Evolutionary conservation across 2,797 vertebrate species (phyloP).

Genomic region (Macroramphosus scolopax): DNA sequence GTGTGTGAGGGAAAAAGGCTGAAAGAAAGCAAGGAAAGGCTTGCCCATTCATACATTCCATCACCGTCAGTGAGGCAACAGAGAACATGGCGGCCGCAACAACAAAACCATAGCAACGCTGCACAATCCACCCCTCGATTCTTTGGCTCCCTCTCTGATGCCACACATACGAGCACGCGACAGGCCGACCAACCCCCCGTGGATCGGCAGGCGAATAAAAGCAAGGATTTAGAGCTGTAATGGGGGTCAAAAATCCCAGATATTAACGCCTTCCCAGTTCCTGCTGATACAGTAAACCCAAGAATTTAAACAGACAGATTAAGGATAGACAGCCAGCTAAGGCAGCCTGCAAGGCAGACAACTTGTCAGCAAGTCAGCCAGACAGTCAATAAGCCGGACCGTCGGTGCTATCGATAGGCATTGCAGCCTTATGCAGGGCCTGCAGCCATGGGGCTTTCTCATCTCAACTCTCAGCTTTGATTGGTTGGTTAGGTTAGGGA

Average conservation of each 20-base stretch:
- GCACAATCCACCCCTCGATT: slow-evolving; percentile 5
- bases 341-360: slow-evolving; percentile 58
- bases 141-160: neutral
- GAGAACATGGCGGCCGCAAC: slow-evolving; percentile 44
- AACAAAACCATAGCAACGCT: neutral
- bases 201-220: slow-evolving; percentile 45
- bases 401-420: slow-evolving; percentile 75
- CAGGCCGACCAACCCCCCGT: neutral
- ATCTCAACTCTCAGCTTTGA: slow-evolving; percentile 62
- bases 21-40: neutral
- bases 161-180: slow-evolving; percentile 2
- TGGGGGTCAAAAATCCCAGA: slow-evolving; percentile 59
- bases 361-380: slow-evolving; percentile 65
- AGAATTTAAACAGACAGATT: slow-evolving; percentile 64
- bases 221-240: slow-evolving; percentile 57
- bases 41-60: slow-evolving; percentile 49
- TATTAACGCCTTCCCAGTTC: slow-evolving; percentile 35
- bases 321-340: slow-evolving; percentile 25
- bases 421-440: slow-evolving; percentile 66
- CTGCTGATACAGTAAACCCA: slow-evolving; percentile 52
- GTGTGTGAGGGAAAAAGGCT: slow-evolving; percentile 3
- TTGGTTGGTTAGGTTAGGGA: slow-evolving; percentile 80
- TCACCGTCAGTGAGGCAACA: slow-evolving; percentile 9
- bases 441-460: slow-evolving; percentile 51
- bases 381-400: slow-evolving; percentile 60